Evolutionary conservation across 2,113 vertebrate genomes (phyloP).

Genomic region (Opisthocomus hoazin): DNA sequence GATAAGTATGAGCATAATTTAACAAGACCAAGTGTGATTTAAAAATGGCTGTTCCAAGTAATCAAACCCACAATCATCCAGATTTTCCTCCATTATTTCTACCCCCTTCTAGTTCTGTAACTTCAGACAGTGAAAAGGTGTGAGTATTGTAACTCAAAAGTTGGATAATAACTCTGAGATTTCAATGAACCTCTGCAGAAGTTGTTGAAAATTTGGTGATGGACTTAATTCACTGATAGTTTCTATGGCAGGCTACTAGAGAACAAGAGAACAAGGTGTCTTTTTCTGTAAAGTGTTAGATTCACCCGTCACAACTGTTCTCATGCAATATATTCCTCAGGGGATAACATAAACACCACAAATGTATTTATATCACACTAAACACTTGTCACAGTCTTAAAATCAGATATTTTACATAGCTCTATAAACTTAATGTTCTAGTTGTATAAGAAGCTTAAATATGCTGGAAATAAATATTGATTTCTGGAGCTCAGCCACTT

Average conservation of each 20-base stretch:
- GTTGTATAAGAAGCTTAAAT: slow-evolving; percentile 38
- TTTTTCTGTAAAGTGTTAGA: background rate
- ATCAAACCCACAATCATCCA: background rate
- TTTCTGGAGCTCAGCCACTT: slow-evolving; percentile 7
- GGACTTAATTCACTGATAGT: background rate
- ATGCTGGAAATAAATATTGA: slow-evolving; percentile 49
- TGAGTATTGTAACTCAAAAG: background rate
- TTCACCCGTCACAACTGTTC: background rate
- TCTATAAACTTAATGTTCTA: slow-evolving; percentile 37
- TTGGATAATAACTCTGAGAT: background rate
- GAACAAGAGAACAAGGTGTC: background rate
- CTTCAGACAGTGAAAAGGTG: background rate
- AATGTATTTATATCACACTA: slow-evolving; percentile 8
- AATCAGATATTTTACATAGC: slow-evolving; percentile 23
- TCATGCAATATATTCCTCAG: background rate
- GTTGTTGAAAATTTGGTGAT: background rate
- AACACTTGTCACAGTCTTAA: background rate
- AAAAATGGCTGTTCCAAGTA: background rate
- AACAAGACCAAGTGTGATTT: background rate
- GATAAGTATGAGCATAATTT: background rate
- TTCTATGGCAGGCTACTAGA: background rate
- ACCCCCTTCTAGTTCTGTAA: background rate
- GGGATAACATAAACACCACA: background rate
- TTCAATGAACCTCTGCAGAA: background rate
- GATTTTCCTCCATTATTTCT: background rate